These are phyloP conservation scores for Empis stercorea DNA, from an alignment of 2,888 invertebrate species.

Conservation along the genomic window DNA sequence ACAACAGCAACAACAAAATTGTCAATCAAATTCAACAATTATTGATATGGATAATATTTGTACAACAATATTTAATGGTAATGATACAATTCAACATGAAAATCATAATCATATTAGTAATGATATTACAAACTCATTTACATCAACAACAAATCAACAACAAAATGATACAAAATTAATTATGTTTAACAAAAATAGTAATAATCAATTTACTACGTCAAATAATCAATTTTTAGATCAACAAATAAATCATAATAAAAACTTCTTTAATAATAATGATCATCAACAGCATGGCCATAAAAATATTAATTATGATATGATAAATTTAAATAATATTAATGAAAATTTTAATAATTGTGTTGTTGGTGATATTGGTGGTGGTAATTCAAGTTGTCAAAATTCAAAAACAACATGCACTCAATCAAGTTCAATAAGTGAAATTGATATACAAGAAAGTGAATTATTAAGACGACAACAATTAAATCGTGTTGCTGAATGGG, in stretches of 20 bases:
- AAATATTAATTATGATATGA: background rate
- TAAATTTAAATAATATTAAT: background rate
- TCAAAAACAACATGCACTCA: constrained; percentile 22
- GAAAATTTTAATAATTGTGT: background rate
- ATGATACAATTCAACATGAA: background rate
- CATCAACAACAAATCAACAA: no score
- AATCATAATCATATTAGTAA: no score
- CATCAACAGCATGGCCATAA: constrained; percentile 6
- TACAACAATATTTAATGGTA: background rate
- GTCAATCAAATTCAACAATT: background rate
- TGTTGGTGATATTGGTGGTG: background rate
- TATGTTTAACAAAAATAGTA: background rate
- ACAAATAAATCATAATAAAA: constrained; percentile 11
- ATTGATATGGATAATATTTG: background rate
- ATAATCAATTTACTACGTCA: background rate
- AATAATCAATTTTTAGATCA: constrained; percentile 10
- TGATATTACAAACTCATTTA: background rate
- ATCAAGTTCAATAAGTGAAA: constrained; percentile 31
- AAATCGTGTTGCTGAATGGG: constrained; percentile 65
- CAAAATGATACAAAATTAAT: background rate
- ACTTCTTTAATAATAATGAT: constrained; percentile 11
- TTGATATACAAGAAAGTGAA: constrained; percentile 36
- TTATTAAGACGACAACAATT: constrained; percentile 48
- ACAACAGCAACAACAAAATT: background rate
- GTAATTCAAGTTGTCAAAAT: constrained; percentile 23